Percentiles rank a stretch among this genome's conserved stretches.
Evolutionary conservation across 2,797 vertebrate genomes (phyloP).

Genomic region (Sorex maritimensis): DNA sequence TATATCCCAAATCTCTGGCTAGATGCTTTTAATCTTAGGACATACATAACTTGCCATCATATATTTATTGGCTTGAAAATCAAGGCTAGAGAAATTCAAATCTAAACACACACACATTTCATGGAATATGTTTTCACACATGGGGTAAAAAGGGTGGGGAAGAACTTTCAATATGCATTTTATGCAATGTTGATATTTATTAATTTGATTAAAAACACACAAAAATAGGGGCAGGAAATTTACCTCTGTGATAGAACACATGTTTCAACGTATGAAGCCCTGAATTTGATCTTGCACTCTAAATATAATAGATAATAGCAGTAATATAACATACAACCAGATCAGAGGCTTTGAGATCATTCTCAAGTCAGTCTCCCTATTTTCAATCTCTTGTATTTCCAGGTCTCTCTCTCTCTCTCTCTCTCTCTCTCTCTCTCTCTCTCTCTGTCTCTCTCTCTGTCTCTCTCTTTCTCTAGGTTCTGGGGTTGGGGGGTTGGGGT

Average conservation of each 20-base stretch:
- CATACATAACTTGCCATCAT: not conserved
- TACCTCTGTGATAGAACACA: too few relatives aligned
- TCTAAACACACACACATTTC: not conserved
- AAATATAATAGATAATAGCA: too few relatives aligned
- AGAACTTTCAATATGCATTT: not conserved
- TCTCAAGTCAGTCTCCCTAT: not conserved
- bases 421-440: too few relatives aligned
- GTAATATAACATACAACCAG: too few relatives aligned
- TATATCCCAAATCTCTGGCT: constrained; percentile 23
- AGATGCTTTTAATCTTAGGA: not conserved
- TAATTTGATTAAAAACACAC: constrained; percentile 6
- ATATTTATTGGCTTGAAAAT: constrained; percentile 34
- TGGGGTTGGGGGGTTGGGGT: not conserved
- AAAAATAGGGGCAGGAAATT: not conserved
- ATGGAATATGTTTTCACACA: not conserved
- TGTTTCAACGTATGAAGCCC: too few relatives aligned
- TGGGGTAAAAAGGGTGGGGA: not conserved
- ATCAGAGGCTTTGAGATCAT: not conserved
- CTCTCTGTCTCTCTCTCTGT: too few relatives aligned
- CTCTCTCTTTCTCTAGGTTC: too few relatives aligned
- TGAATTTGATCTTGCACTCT: too few relatives aligned
- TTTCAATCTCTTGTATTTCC: not conserved
- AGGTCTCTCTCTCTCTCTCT: not conserved
- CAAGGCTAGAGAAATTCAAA: constrained; percentile 53
- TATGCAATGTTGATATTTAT: not conserved